Conservation (phyloP, 2,888 invertebrate genomes). For the Malthinus flaveolus region DNA sequence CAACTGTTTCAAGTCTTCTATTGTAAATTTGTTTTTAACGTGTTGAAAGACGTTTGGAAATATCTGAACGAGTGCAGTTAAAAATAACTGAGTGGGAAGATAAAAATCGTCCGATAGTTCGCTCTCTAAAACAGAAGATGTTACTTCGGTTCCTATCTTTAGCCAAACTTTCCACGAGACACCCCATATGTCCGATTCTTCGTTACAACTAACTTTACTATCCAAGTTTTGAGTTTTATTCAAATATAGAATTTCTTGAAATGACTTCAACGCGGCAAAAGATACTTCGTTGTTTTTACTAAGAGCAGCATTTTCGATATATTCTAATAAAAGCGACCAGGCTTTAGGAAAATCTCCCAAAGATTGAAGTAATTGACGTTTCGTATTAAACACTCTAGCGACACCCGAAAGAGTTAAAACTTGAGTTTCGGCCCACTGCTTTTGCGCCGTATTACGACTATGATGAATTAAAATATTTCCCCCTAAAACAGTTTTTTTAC, state of each 20-base stretch:
- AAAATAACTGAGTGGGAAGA: conserved; percentile 90
- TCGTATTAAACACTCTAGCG: conserved; percentile 89
- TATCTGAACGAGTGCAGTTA: conserved; percentile 92
- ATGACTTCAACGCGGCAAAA: conserved; percentile 92
- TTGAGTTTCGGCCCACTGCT: conserved; percentile 99
- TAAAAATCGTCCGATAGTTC: conserved; percentile 63
- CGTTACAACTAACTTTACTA: conserved; percentile 46
- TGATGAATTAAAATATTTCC: conserved; percentile 97
- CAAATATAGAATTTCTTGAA: conserved; percentile 88
- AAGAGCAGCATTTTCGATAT: conserved; percentile 90
- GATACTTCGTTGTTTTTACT: conserved; percentile 95
- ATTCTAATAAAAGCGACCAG: conserved; percentile 91
- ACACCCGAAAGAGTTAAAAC: conserved; percentile 89
- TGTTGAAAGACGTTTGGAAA: conserved; percentile 94
- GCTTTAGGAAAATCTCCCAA: conserved; percentile 91
- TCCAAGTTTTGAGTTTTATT: conserved; percentile 58
- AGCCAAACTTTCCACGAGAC: conserved; percentile 88
- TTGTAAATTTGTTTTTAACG: conserved; percentile 66
- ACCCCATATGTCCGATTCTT: conserved; percentile 71
- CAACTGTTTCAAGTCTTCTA: conserved; percentile 77
- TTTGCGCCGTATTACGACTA: conserved; percentile 96
- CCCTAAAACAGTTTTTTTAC: conserved; percentile 48
- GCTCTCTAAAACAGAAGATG: conserved; percentile 60
- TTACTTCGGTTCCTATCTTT: conserved; percentile 81
- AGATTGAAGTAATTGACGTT: conserved; percentile 79